These are phyloP conservation scores for Megaceryle maxima DNA, from an alignment of 2,113 vertebrate genomes.

Conservation along the genomic window DNA sequence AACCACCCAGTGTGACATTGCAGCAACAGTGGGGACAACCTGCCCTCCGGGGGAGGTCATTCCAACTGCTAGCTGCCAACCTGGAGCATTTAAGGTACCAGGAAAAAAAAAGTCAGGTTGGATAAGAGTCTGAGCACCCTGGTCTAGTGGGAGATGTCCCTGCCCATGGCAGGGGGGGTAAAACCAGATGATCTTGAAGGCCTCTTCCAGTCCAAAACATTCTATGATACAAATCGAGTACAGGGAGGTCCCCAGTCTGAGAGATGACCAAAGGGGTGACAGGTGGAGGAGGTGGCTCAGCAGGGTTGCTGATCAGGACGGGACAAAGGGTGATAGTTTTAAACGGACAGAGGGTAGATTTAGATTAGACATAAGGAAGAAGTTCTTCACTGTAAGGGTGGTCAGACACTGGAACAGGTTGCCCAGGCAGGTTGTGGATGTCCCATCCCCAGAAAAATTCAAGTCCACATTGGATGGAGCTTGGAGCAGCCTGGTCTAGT, in stretches of 20 bases:
- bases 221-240: background rate
- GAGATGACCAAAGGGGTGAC: background rate
- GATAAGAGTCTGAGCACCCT: background rate
- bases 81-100: rapidly evolving
- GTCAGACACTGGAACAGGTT: background rate
- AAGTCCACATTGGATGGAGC: background rate
- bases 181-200: background rate
- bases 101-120: background rate
- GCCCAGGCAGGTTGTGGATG: background rate
- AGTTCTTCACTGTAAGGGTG: background rate
- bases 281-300: background rate
- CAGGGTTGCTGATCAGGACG: background rate
- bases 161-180: background rate
- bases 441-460: background rate
- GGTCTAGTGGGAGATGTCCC: background rate
- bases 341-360: background rate
- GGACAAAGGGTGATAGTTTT: background rate
- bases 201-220: background rate
- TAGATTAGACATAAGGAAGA: background rate
- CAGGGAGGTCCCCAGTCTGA: background rate
- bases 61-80: background rate
- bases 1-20: background rate
- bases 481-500: background rate
- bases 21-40: background rate
- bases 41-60: background rate